phyloP scores from a whole-genome alignment of 2,888 invertebrate species.

The Hermodice carunculata region DNA sequence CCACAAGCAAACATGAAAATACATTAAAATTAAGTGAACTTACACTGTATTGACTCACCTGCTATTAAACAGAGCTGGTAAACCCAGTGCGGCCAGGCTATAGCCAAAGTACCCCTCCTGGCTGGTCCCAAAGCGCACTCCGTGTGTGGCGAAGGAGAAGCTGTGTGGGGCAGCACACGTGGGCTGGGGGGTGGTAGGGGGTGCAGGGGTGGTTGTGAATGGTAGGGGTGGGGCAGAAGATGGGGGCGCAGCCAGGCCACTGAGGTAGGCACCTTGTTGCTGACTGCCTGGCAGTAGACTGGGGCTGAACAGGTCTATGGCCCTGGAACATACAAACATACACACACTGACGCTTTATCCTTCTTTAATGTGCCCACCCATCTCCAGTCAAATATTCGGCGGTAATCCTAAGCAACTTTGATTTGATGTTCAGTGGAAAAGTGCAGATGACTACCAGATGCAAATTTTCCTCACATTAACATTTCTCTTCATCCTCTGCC shows the following conservation, averaged over 20 bases:
- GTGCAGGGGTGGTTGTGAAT: constrained; percentile 34
- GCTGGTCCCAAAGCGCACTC: constrained; percentile 29
- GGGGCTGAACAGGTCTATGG: constrained; percentile 4
- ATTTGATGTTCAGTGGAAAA: too few species aligned
- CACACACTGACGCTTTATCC: too few species aligned
- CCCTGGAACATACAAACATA: not conserved
- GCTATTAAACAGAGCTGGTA: too few species aligned
- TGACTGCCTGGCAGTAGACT: not conserved
- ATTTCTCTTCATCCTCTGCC: too few species aligned
- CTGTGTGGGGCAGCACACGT: constrained; percentile 10
- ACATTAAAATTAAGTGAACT: too few species aligned
- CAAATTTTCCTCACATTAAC: too few species aligned
- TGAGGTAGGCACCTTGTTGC: constrained; percentile 31
- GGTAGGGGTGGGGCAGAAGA: constrained; percentile 33
- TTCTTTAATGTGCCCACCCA: too few species aligned
- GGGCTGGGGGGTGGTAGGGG: constrained; percentile 28
- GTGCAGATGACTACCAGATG: too few species aligned
- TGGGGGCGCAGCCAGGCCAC: constrained; percentile 35
- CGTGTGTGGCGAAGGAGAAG: not conserved
- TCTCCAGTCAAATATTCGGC: too few species aligned
- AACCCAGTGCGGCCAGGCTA: constrained; percentile 8
- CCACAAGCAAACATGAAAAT: too few species aligned
- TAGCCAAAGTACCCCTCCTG: constrained; percentile 31
- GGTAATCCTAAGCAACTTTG: too few species aligned
- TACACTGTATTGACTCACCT: too few species aligned